A percentile compares a stretch with the other conserved stretches of the same genome.
Conservation (phyloP, 2,888 invertebrate species). For the Myopa tessellatipennis region DNA sequence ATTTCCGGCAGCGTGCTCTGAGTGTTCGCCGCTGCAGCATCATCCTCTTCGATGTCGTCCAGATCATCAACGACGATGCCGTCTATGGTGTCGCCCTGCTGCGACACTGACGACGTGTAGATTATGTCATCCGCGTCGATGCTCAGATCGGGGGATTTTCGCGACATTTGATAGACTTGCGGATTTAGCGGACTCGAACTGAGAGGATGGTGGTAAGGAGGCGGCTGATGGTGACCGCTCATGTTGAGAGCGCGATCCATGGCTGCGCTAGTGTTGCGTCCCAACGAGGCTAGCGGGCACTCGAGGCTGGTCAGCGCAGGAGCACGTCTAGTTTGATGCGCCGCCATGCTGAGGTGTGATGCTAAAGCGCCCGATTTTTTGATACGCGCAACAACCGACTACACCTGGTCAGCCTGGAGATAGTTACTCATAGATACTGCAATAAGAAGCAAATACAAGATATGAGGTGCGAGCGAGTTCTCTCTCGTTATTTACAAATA, state of each 20-base stretch:
- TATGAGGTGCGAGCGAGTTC: neutral
- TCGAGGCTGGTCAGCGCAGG: slow-evolving; percentile 66
- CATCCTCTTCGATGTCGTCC: slow-evolving; percentile 42
- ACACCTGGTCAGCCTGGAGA: slow-evolving; percentile 15
- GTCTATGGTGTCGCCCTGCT: slow-evolving; percentile 51
- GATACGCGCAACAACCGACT: neutral
- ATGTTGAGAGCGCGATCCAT: slow-evolving; percentile 58
- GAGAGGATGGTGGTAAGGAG: slow-evolving; percentile 67
- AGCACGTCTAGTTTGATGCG: slow-evolving; percentile 67
- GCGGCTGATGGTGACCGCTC: slow-evolving; percentile 58
- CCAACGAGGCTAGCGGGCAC: slow-evolving; percentile 74
- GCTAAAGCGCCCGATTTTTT: neutral
- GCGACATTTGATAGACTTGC: slow-evolving; percentile 68
- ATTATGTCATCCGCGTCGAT: slow-evolving; percentile 63
- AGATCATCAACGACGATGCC: slow-evolving; percentile 45
- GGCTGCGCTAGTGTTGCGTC: slow-evolving; percentile 67
- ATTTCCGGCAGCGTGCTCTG: slow-evolving; percentile 47
- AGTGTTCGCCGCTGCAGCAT: slow-evolving; percentile 42
- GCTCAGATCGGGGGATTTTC: slow-evolving; percentile 66
- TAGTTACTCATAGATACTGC: neutral
- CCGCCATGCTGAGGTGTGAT: slow-evolving; percentile 60
- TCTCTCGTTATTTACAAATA: too few species aligned
- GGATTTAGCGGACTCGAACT: slow-evolving; percentile 69
- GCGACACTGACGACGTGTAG: slow-evolving; percentile 59
- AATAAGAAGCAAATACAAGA: neutral